Evolutionary conservation across 1,140 invertebrate species (phyloP).

Genomic region (Popillia japonica): DNA sequence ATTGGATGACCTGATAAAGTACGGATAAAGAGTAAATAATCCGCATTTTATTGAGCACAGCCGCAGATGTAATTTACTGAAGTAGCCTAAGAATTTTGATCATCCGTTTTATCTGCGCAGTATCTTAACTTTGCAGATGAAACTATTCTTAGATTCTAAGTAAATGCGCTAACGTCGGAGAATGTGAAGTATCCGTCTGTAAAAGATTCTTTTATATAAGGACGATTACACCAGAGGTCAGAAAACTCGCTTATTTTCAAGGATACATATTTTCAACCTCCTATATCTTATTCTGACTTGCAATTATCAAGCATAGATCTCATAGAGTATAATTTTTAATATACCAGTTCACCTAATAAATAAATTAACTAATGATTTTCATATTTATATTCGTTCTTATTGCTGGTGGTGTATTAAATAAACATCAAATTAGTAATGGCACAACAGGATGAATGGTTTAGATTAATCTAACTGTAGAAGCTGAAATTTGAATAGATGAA

Average conservation of each 20-base stretch:
- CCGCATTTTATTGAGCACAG: not conserved
- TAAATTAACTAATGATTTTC: too few relatives aligned
- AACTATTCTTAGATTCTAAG: constrained; percentile 12
- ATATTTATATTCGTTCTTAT: too few relatives aligned
- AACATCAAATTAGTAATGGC: too few relatives aligned
- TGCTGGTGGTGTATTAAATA: too few relatives aligned
- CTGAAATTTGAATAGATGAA: not conserved
- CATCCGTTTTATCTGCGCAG: not conserved
- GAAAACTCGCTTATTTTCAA: not conserved
- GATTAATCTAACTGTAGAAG: not conserved
- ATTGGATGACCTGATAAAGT: too few relatives aligned
- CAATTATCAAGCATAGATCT: too few relatives aligned
- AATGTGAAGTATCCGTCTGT: constrained; percentile 17
- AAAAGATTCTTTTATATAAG: constrained; percentile 10
- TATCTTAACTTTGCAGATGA: not conserved
- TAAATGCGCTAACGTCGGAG: constrained; percentile 5
- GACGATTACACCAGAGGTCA: not conserved
- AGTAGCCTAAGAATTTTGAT: not conserved
- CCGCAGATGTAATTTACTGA: not conserved
- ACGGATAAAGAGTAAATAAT: not conserved
- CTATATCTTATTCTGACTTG: too few relatives aligned
- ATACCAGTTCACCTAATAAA: too few relatives aligned
- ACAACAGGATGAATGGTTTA: not conserved
- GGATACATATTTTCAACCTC: not conserved
- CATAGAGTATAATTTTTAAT: too few relatives aligned